Base-by-base conservation (phyloP, 2,797 vertebrate genomes). In the Bothrops alternatus region DNA sequence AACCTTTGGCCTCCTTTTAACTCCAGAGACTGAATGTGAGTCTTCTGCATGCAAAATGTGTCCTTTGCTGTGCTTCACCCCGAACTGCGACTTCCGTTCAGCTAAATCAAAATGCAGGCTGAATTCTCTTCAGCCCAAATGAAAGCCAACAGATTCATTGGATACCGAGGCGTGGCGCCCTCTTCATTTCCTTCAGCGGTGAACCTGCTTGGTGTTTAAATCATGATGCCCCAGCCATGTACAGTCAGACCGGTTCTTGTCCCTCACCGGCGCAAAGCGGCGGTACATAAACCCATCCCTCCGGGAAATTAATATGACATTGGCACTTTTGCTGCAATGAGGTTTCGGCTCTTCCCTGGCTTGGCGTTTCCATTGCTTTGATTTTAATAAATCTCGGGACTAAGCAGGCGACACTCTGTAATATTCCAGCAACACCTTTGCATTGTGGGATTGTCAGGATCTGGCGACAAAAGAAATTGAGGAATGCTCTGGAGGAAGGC, bases 391-490 rank as follows among this genome's bases (percentile, higher is more conserved):
- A 90, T 93, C 93, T 93, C 78, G 65, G 90, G 91, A 95, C 95
- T 32, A 53, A 96, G 90, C 85, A 65, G 3, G 6, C 6, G 26
- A 2, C 50, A 55, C 55, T 78, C 90, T 93, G 88, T 93, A 94
- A 94, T 93, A 96, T 92, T 82, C 86, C 3, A 89, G 87, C 89
- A 50, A 57, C 12, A 42, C 82, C 94, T 95, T 94, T 87, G 53
- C 95, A 95, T 91, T 11, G 92, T 94, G 94, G 92, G 92, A 90
- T 23, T 89, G 87, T 90, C 92, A 92, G 47, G 88, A 94, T 93
- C 93, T 63, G 90, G 91, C n/a, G 90, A 88, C 93, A 88, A 96
- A 96, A 96, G 95, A 69, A 93, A 3, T 94, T 94, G 91, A 95
- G 91, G 91, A 0, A 25, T 88, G 89, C 91, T 92, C 94, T 93